Percentiles rank a stretch among this genome's conserved stretches.
These are phyloP conservation scores for Muricea muricata DNA, from an alignment of 92 coral and sea anemone species.

Conservation along the genomic window DNA sequence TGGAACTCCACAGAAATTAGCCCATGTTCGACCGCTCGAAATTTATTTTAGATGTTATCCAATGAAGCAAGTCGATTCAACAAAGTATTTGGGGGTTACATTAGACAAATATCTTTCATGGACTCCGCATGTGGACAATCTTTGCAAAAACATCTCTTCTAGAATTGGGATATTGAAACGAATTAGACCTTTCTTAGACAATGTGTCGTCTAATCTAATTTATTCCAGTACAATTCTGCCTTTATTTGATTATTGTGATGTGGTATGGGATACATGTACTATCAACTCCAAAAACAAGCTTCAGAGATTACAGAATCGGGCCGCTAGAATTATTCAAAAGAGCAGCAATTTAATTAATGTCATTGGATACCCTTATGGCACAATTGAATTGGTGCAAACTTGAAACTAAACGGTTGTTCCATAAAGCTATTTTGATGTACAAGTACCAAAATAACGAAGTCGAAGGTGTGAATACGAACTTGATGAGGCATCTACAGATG, in stretches of 20 bases:
- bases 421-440: too few relatives aligned
- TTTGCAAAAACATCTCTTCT: constrained; percentile 56
- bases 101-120: constrained; percentile 33
- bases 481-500: too few relatives aligned
- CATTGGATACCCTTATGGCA: too few relatives aligned
- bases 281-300: too few relatives aligned
- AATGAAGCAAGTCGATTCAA: constrained; percentile 20
- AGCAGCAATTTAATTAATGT: too few relatives aligned
- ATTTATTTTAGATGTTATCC: constrained; percentile 8
- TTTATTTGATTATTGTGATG: constrained; percentile 49
- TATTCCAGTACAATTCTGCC: constrained; percentile 34
- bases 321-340: too few relatives aligned
- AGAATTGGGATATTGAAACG: constrained; percentile 60
- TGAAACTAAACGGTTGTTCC: too few relatives aligned
- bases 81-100: constrained; percentile 37
- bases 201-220: constrained; percentile 35
- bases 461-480: too few relatives aligned
- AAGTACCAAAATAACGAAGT: too few relatives aligned
- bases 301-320: too few relatives aligned
- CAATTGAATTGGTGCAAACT: too few relatives aligned
- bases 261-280: constrained; percentile 51
- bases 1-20: constrained; percentile 30
- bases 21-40: background rate
- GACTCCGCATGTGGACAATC: constrained; percentile 30
- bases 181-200: constrained; percentile 51